Evolutionary conservation across 2,797 vertebrate species (phyloP).

Genomic region (Acrossocheilus wenchowensis): DNA sequence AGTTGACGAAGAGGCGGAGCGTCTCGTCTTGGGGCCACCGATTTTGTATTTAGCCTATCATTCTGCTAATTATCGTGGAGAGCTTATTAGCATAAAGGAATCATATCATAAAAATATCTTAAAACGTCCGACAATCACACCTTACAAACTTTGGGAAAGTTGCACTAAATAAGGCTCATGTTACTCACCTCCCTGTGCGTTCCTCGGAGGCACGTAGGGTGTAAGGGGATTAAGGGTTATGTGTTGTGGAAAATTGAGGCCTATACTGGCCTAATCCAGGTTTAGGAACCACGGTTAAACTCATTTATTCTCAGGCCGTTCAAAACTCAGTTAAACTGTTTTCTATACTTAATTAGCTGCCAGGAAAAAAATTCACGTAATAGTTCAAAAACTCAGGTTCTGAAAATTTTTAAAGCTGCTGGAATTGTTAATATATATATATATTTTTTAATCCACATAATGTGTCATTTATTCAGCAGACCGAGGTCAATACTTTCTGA

Average conservation of each 20-base stretch:
- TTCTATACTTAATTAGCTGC: background rate
- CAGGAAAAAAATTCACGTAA: background rate
- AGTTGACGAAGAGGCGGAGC: slow-evolving; percentile 89
- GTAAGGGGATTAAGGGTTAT: slow-evolving; percentile 42
- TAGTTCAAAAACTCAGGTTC: background rate
- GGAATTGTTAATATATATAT: background rate
- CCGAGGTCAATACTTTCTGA: background rate
- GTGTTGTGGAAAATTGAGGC: slow-evolving; percentile 60
- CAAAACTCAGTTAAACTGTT: background rate
- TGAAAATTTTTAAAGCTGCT: background rate
- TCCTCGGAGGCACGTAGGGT: slow-evolving; percentile 45
- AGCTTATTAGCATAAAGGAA: slow-evolving; percentile 30
- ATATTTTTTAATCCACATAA: background rate
- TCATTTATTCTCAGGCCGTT: slow-evolving; percentile 77
- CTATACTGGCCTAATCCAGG: slow-evolving; percentile 72
- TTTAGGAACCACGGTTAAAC: slow-evolving; percentile 75
- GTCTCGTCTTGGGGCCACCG: slow-evolving; percentile 79
- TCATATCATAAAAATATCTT: background rate
- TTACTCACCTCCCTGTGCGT: slow-evolving; percentile 66
- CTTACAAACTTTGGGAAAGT: slow-evolving; percentile 47
- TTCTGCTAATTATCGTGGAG: slow-evolving; percentile 63
- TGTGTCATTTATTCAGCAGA: background rate
- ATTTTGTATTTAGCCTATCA: slow-evolving; percentile 81
- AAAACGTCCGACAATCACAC: background rate
- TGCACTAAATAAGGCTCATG: slow-evolving; percentile 71